Evolutionary conservation across 2,888 invertebrate species (phyloP), one percentile per base, ranked within the genome.

Genomic region (Melikaiella ostensackeni): DNA sequence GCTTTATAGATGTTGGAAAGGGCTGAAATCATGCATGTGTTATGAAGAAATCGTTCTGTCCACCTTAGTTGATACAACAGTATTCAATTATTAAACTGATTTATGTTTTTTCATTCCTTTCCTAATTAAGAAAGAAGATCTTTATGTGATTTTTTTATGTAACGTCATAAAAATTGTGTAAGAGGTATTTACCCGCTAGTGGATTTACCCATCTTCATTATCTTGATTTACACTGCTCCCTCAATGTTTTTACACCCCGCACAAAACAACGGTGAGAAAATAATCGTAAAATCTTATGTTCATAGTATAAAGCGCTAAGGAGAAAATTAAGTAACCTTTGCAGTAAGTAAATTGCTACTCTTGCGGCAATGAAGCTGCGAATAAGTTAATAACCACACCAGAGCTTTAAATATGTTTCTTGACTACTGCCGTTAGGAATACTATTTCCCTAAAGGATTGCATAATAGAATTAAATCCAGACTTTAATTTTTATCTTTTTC

Each of bases 231-330:
- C 21, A 33, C 6, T n/a, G 2, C 38, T 21, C 30, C 38, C 35
- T 33, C n/a, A 63, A 35, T 38, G 38, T 38, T 38, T 21, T 63
- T 21, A 63, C n/a, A 63, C 30, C 11, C 21, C 7, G 19, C n/a
- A 5, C 21, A 35, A 38, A 63, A 63, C 63, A 35, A 63, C 35
- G 35, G 63, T 21, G 35, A 11, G 38, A 35, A 38, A 35, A 63
- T 63, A 63, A 63, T 21, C 63, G 63, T 63, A 63, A 63, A 63
- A 63, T 63, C 63, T 63, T 38, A 63, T 63, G 35, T 30, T 62
- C 19, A 19, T 33, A 62, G 33, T 62, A 62, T 62, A 33, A 33
- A 62, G 61, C 35, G 63, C 21, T 63, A 21, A 21, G 35, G 35
- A 38, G 63, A 38, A 35, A 63, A 63, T 38, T 63, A 38, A 63